A percentile compares a stretch with the other conserved stretches of the same genome.
Evolutionary conservation across 2,797 vertebrate species (phyloP).

Genomic region (Clarias fuscus): DNA sequence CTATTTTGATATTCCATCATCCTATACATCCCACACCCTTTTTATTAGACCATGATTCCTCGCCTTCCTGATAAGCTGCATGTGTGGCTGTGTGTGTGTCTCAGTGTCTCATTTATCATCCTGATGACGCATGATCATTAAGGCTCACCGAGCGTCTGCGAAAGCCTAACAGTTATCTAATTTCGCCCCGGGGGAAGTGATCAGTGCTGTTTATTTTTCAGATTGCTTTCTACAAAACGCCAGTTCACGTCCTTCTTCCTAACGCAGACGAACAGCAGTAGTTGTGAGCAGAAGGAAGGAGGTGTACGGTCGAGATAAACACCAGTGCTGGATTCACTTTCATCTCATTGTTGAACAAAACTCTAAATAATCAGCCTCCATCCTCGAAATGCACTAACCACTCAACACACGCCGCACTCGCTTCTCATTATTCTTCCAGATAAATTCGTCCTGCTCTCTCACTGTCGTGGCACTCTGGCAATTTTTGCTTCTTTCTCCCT

Average conservation of each 20-base stretch:
- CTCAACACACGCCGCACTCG: background rate
- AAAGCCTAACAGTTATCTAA: background rate
- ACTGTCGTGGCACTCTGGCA: background rate
- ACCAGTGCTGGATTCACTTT: background rate
- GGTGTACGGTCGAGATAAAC: background rate
- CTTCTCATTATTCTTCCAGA: background rate
- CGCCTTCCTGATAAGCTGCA: background rate
- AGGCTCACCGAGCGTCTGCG: background rate
- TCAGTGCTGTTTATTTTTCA: constrained; percentile 15
- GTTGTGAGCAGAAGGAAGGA: background rate
- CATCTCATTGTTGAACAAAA: background rate
- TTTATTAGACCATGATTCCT: background rate
- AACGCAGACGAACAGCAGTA: background rate
- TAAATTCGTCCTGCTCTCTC: background rate
- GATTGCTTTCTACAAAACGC: background rate
- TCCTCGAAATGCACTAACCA: background rate
- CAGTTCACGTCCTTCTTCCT: background rate
- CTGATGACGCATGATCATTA: background rate
- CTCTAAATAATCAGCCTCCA: background rate
- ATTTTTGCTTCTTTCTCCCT: background rate
- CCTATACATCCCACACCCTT: too few species aligned
- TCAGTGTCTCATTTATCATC: background rate
- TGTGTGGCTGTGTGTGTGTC: background rate
- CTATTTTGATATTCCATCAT: too few species aligned
- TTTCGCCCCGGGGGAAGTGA: background rate